Percentiles rank a stretch among this genome's conserved stretches.
Conservation (phyloP, 1,140 invertebrate genomes). For the Anastatus disparis region DNA sequence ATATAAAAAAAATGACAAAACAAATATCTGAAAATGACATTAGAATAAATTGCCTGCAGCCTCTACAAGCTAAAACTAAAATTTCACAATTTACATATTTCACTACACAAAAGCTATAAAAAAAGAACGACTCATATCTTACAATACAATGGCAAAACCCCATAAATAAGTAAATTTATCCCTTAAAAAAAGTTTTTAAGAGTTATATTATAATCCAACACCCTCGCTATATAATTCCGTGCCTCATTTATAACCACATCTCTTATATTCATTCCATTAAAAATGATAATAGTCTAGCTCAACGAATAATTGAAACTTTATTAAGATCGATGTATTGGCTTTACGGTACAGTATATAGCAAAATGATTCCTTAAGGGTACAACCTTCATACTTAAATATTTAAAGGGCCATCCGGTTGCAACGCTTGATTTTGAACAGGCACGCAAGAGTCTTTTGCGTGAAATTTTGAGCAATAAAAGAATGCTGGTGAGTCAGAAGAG, state of each 20-base stretch:
- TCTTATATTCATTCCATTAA: slow-evolving; percentile 3
- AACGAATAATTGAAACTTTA: slow-evolving; percentile 32
- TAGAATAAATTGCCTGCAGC: background rate
- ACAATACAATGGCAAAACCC: background rate
- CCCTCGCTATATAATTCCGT: too few species aligned
- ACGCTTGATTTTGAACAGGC: too few species aligned
- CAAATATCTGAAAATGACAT: background rate
- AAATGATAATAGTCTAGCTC: slow-evolving; percentile 6
- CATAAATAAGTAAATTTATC: slow-evolving; percentile 6
- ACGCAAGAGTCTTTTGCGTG: too few species aligned
- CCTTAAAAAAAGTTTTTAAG: slow-evolving; percentile 5
- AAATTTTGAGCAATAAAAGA: background rate
- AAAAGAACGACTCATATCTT: background rate
- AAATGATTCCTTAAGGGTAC: background rate
- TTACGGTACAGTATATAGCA: too few species aligned
- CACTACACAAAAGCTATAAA: background rate
- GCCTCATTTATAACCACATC: background rate
- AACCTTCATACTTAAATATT: slow-evolving; percentile 4
- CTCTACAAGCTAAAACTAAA: background rate
- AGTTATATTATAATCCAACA: too few species aligned
- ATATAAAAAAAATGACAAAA: too few species aligned
- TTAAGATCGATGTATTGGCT: slow-evolving; percentile 17
- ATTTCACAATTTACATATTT: background rate
- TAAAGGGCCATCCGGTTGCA: background rate
- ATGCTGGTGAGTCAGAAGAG: background rate